Percentiles rank a stretch among this genome's conserved stretches.
These are phyloP conservation scores for Aspiorhynchus laticeps DNA, from an alignment of 2,113 vertebrate genomes.

Conservation along the genomic window DNA sequence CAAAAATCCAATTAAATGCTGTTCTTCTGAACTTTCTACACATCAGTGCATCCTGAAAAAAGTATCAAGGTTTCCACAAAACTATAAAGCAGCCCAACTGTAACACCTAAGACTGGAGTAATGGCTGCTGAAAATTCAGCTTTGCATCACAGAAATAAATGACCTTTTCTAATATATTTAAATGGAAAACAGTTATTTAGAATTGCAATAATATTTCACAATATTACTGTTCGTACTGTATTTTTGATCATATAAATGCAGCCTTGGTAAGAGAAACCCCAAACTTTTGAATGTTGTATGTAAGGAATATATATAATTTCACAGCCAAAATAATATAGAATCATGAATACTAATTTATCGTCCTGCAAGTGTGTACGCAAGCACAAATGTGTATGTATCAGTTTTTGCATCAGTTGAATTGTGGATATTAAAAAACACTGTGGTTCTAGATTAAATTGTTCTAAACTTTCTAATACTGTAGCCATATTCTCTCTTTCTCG, in stretches of 20 bases:
- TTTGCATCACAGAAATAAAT: not conserved
- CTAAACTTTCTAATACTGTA: not conserved
- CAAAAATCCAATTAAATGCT: not conserved
- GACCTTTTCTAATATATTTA: not conserved
- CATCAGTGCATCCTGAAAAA: not conserved
- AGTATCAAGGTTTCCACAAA: not conserved
- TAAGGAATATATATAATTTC: not conserved
- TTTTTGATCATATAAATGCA: not conserved
- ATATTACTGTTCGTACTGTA: not conserved
- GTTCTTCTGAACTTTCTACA: not conserved
- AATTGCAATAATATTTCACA: not conserved
- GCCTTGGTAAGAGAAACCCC: too few species aligned
- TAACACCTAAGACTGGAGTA: not conserved
- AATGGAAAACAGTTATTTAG: not conserved
- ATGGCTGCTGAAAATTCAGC: not conserved
- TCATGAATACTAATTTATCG: not conserved
- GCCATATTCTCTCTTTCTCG: not conserved
- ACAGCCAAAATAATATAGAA: not conserved
- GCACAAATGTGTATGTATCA: not conserved
- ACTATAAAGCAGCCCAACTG: not conserved
- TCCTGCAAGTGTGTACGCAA: not conserved
- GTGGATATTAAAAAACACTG: not conserved
- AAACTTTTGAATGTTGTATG: too few species aligned
- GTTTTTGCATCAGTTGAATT: not conserved
- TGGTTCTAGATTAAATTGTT: not conserved